A percentile compares a stretch with the other conserved stretches of the same genome.
Evolutionary conservation across 2,797 vertebrate genomes (phyloP).

Genomic region (Eptatretus atami): DNA sequence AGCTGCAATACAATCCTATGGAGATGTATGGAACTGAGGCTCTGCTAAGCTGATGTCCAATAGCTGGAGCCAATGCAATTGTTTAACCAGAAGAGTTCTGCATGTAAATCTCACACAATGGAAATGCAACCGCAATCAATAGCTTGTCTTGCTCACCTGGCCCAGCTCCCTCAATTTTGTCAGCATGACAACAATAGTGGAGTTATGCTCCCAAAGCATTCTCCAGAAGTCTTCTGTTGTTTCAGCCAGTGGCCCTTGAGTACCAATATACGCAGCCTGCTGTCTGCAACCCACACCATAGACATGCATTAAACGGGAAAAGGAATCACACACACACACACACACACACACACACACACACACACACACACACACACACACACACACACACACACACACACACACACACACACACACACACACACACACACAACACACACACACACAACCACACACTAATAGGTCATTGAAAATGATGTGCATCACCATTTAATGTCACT

Average conservation of each 20-base stretch:
- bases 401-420: not conserved
- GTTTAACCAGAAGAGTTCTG: too few species aligned
- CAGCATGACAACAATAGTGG: conserved; percentile 87
- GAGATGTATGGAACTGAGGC: too few species aligned
- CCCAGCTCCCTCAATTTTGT: conserved; percentile 89
- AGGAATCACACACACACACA: conserved; percentile 2
- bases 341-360: not conserved
- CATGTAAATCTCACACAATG: too few species aligned
- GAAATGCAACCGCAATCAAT: too few species aligned
- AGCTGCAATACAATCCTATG: too few species aligned
- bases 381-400: not conserved
- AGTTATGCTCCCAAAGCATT: conserved; percentile 94
- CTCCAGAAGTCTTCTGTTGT: conserved; percentile 94
- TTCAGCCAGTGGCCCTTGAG: conserved; percentile 67
- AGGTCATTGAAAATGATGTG: too few species aligned
- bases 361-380: not conserved
- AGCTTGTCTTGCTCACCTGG: conserved; percentile 21
- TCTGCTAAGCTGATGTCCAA: too few species aligned
- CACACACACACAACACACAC: not conserved
- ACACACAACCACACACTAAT: too few species aligned
- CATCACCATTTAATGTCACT: too few species aligned
- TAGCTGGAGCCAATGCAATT: too few species aligned
- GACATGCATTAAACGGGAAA: rapidly evolving
- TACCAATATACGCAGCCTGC: conserved; percentile 81
- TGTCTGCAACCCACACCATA: conserved; percentile 21